phyloP scores from a whole-genome alignment of 2,888 invertebrate species.

The Agonopterix subpropinquella region DNA sequence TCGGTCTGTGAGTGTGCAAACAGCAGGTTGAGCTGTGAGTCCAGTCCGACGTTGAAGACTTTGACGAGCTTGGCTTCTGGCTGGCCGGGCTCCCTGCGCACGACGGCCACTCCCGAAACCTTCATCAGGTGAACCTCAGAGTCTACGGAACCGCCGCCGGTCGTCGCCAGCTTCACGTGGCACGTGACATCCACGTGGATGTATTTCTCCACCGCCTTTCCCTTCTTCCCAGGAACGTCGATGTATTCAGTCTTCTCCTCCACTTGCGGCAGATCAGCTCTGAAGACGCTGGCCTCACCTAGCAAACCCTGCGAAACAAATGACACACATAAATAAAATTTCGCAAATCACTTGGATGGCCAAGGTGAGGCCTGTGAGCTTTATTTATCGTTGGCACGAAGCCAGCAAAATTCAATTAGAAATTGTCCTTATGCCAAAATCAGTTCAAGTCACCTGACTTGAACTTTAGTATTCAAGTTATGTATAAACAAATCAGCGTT shows the following conservation, averaged over 20 bases:
- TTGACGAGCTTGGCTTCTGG: slow-evolving; percentile 72
- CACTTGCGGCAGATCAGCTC: slow-evolving; percentile 80
- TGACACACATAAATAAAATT: no score
- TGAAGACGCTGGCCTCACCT: slow-evolving; percentile 81
- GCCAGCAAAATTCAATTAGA: slow-evolving; percentile 36
- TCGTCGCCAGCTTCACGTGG: slow-evolving; percentile 77
- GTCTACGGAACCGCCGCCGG: slow-evolving; percentile 74
- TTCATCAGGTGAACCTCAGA: slow-evolving; percentile 78
- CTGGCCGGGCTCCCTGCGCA: slow-evolving; percentile 76
- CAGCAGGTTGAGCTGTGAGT: slow-evolving; percentile 80
- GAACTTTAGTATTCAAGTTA: slow-evolving; percentile 27
- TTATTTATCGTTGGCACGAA: slow-evolving; percentile 22
- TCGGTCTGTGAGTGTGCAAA: slow-evolving; percentile 80
- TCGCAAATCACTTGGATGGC: slow-evolving; percentile 11
- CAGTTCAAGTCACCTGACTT: slow-evolving; percentile 11
- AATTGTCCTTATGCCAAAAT: slow-evolving; percentile 36
- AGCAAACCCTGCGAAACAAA: slow-evolving; percentile 53
- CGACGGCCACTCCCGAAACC: slow-evolving; percentile 80
- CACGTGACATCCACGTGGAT: slow-evolving; percentile 82
- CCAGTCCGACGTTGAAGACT: slow-evolving; percentile 80
- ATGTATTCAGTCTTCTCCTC: slow-evolving; percentile 79
- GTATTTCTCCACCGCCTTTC: slow-evolving; percentile 76
- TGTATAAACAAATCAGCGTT: slow-evolving; percentile 26
- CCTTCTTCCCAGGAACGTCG: slow-evolving; percentile 60
- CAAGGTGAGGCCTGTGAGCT: slow-evolving; percentile 23